Base-by-base conservation (phyloP, 2,888 invertebrate species). In the Alviniconcha strummeri region DNA sequence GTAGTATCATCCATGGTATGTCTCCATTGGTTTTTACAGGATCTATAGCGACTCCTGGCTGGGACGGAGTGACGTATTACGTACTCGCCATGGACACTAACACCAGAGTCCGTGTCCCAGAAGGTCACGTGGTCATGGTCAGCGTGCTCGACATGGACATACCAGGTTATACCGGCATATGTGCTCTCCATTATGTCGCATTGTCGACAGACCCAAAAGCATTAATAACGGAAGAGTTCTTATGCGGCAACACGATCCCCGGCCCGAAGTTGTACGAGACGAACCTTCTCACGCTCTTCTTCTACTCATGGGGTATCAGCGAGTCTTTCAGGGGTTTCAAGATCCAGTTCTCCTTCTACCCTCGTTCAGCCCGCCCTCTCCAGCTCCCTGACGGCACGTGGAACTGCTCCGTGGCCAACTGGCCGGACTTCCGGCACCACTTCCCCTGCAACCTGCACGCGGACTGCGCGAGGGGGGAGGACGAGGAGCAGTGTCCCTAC, bases 401-500 rank as follows among this genome's bases (percentile, higher is more conserved):
- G 80, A 80, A 80, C 69, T 80, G 80, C 55, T 67, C 80, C 8
- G 80, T 80, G 64, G 52, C 80, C 13, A 4, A 69, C n/a, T 80
- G 64, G 67, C 5, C 64, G 5, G 19, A 60, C 6, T 80, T 80
- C 52, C 0, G 17, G 52, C 67, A 67, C 9, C 80, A 80, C n/a
- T 80, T 80, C 52, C 67, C 80, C 9, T 80, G 80, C 69, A 69
- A 80, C 55, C 67, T 80, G 54, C 11, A 17, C 17, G 67, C 69
- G 7, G 54, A 80, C 8, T 80, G 80, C 13, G n/a, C 19, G 17
- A 55, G 67, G 0, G 8, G 19, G 54, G 80, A 80, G 69, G 80
- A 80, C 69, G 67, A 80, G 9, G 69, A 9, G 11, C 17, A 11
- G 52, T 80, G 80, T 54, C 52, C 67, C 5, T 80, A 80, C 67